These are phyloP conservation scores for Sebastes trivittatus DNA, from an alignment of 2,797 vertebrate species.

Conservation along the genomic window DNA sequence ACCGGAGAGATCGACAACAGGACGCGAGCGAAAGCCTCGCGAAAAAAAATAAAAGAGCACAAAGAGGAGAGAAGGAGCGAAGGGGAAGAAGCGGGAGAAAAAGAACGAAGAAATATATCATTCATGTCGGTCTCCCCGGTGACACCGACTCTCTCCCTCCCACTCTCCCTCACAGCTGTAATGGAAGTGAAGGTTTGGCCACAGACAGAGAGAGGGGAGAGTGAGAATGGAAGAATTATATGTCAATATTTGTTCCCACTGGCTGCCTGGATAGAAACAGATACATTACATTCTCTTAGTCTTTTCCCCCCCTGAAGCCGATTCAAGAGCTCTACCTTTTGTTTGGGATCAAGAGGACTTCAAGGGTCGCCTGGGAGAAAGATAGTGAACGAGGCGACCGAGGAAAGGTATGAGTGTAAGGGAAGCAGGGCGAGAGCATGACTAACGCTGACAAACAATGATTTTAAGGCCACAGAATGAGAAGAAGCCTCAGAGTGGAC, in stretches of 20 bases:
- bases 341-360: conserved; percentile 72
- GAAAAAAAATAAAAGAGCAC: conserved; percentile 28
- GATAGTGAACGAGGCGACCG: conserved; percentile 34
- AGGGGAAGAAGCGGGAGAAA: conserved; percentile 8
- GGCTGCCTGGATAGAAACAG: conserved; percentile 79
- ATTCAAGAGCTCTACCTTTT: conserved; percentile 78
- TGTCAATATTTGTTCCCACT: conserved; percentile 87
- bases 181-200: conserved; percentile 73
- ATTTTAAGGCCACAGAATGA: conserved; percentile 56
- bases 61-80: conserved; percentile 10
- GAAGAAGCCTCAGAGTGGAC: conserved; percentile 64
- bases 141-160: conserved; percentile 72
- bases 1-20: conserved; percentile 70
- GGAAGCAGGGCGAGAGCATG: conserved; percentile 52
- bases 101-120: conserved; percentile 74
- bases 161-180: conserved; percentile 76
- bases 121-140: conserved; percentile 80
- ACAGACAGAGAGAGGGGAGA: conserved; percentile 44
- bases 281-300: conserved; percentile 81
- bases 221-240: conserved; percentile 68
- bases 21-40: conserved; percentile 42
- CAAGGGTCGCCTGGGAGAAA: conserved; percentile 71
- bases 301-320: conserved; percentile 68
- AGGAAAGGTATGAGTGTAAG: conserved; percentile 48
- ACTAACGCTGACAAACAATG: conserved; percentile 66